A percentile compares a stretch with the other conserved stretches of the same genome.
These are phyloP conservation scores for Brevimyrus niger DNA, from an alignment of 2,113 vertebrate species.

Conservation along the genomic window DNA sequence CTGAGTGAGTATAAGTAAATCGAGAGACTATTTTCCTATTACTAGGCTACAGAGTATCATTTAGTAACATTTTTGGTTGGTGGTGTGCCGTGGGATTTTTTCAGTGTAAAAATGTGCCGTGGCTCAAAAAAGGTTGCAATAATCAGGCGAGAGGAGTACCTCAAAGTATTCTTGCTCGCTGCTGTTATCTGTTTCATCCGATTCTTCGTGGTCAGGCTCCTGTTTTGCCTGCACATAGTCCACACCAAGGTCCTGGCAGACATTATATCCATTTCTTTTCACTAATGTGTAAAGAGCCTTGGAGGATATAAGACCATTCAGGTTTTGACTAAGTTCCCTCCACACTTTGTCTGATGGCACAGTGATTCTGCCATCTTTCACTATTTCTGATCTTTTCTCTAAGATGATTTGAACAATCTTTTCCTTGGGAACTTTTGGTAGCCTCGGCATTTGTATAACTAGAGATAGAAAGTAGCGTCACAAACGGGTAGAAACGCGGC, in stretches of 20 bases:
- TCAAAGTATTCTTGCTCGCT: neutral
- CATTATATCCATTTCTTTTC: neutral
- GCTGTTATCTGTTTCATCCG: neutral
- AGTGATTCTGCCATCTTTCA: neutral
- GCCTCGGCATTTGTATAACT: slow-evolving; percentile 4
- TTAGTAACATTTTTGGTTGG: too few species aligned
- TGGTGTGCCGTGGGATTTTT: too few species aligned
- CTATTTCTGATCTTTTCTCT: neutral
- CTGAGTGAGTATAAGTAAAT: too few species aligned
- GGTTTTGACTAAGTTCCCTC: neutral
- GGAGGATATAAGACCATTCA: slow-evolving; percentile 1
- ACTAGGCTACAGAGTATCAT: too few species aligned
- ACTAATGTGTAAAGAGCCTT: slow-evolving; percentile 16
- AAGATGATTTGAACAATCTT: neutral
- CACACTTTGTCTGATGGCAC: slow-evolving; percentile 10
- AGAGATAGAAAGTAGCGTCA: neutral
- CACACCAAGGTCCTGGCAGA: neutral
- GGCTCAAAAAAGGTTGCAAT: too few species aligned
- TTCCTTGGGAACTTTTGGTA: slow-evolving; percentile 12
- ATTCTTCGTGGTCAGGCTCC: neutral
- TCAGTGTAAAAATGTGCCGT: too few species aligned
- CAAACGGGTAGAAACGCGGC: neutral
- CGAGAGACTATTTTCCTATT: too few species aligned
- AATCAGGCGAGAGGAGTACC: neutral
- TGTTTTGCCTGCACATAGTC: neutral